Conservation (phyloP, 2,888 invertebrate genomes). For the Nemurella pictetii region DNA sequence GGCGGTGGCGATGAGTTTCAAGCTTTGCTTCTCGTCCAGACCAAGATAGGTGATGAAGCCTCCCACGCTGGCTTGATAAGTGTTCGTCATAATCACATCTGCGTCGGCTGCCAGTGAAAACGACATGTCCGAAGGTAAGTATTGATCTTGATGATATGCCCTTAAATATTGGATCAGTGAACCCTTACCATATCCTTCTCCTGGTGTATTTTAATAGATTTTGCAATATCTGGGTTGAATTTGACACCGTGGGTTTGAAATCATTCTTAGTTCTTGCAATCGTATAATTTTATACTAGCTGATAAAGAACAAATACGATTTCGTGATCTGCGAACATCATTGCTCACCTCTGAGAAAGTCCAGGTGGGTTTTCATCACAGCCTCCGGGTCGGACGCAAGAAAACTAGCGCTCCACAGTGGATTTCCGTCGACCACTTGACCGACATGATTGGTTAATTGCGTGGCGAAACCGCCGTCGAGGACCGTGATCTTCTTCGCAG, state of each 20-base stretch:
- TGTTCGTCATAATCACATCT: slow-evolving; percentile 83
- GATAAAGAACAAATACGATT: too few species aligned
- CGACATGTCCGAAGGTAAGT: too few species aligned
- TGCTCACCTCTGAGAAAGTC: slow-evolving; percentile 73
- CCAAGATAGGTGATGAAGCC: slow-evolving; percentile 76
- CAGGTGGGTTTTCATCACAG: slow-evolving; percentile 77
- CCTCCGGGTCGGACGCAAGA: slow-evolving; percentile 75
- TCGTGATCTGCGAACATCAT: not conserved
- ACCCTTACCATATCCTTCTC: too few species aligned
- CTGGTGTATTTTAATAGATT: too few species aligned
- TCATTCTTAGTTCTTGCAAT: too few species aligned
- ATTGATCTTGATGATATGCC: too few species aligned
- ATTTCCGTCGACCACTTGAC: slow-evolving; percentile 77
- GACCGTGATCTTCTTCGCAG: slow-evolving; percentile 45
- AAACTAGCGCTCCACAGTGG: slow-evolving; percentile 88
- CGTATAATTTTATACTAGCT: too few species aligned
- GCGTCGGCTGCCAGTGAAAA: slow-evolving; percentile 68
- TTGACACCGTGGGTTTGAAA: too few species aligned
- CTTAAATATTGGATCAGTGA: too few species aligned
- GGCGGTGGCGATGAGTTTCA: slow-evolving; percentile 72
- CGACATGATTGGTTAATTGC: slow-evolving; percentile 75
- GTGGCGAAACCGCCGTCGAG: slow-evolving; percentile 80
- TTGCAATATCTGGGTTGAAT: too few species aligned
- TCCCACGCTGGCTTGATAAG: slow-evolving; percentile 83
- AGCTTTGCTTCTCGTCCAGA: slow-evolving; percentile 67